Evolutionary conservation across 2,797 vertebrate genomes (phyloP).

Genomic region (Apogon hyalosoma): DNA sequence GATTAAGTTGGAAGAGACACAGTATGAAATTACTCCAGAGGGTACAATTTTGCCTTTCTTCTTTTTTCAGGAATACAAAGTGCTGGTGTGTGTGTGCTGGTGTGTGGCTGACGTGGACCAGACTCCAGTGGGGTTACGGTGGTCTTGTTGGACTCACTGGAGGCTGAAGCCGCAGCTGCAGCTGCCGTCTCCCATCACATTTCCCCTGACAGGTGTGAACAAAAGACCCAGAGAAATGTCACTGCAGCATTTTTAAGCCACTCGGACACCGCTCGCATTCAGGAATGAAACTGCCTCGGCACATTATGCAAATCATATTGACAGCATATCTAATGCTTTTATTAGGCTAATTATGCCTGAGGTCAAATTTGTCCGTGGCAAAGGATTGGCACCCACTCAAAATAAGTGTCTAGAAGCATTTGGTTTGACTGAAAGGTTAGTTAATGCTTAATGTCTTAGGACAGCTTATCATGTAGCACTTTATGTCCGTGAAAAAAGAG

Average conservation of each 20-base stretch:
- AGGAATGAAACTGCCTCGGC: slow-evolving; percentile 69
- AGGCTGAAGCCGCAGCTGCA: slow-evolving; percentile 74
- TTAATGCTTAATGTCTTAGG: slow-evolving; percentile 59
- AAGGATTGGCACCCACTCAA: slow-evolving; percentile 53
- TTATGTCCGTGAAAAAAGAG: slow-evolving; percentile 57
- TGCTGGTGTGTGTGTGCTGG: background rate
- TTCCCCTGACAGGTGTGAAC: slow-evolving; percentile 84
- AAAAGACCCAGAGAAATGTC: slow-evolving; percentile 82
- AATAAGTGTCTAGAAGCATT: slow-evolving; percentile 36
- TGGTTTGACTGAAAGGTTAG: slow-evolving; percentile 54
- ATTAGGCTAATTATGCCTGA: slow-evolving; percentile 81
- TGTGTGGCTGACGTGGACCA: slow-evolving; percentile 8
- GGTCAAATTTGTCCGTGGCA: slow-evolving; percentile 73
- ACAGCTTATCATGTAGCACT: slow-evolving; percentile 71
- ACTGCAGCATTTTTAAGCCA: slow-evolving; percentile 72
- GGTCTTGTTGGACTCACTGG: slow-evolving; percentile 51
- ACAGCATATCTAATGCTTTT: slow-evolving; percentile 85
- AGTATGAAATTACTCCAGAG: slow-evolving; percentile 37
- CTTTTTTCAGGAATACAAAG: slow-evolving; percentile 20
- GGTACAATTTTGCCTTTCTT: slow-evolving; percentile 17
- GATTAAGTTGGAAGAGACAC: slow-evolving; percentile 29
- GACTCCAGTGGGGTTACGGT: slow-evolving; percentile 52
- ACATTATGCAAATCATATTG: slow-evolving; percentile 85
- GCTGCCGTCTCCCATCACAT: slow-evolving; percentile 64
- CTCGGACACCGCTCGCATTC: slow-evolving; percentile 64